Conservation (phyloP, 2,888 invertebrate species). For the Synergus itoensis region DNA sequence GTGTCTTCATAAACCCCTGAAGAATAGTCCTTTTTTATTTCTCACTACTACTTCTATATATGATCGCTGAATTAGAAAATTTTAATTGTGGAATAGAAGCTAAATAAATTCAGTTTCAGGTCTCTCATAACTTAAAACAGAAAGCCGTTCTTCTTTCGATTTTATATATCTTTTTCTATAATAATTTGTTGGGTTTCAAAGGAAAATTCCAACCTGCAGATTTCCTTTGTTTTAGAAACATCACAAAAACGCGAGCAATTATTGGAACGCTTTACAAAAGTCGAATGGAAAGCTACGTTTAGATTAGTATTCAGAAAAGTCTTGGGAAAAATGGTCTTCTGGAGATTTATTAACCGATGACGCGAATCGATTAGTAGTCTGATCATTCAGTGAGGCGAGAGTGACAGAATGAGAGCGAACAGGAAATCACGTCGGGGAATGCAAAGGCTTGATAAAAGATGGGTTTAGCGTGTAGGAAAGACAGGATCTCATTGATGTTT, state of each 20-base stretch:
- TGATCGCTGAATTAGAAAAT: too few species aligned
- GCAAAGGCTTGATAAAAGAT: conserved; percentile 48
- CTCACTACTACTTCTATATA: too few species aligned
- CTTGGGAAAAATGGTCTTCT: neutral
- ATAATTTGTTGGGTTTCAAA: neutral
- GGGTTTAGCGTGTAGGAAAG: conserved; percentile 40
- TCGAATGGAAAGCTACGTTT: conserved; percentile 18
- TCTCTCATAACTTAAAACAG: too few species aligned
- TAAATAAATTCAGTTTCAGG: too few species aligned
- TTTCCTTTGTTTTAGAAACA: neutral
- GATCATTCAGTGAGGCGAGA: conserved; percentile 1
- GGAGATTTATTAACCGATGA: conserved; percentile 23
- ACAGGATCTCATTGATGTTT: conserved; percentile 61
- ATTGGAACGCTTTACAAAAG: conserved; percentile 9
- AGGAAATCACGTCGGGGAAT: conserved; percentile 44
- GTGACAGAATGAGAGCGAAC: conserved; percentile 35
- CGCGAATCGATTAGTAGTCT: conserved; percentile 20
- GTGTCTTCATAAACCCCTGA: neutral
- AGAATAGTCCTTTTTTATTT: neutral
- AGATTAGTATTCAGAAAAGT: conserved; percentile 14
- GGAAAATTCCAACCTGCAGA: neutral
- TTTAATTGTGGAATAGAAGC: too few species aligned
- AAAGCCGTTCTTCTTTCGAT: neutral
- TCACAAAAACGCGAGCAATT: conserved; percentile 44
- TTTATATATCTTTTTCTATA: neutral